These are phyloP conservation scores for Quadriops clusia DNA, from an alignment of 2,888 invertebrate genomes.

Conservation along the genomic window DNA sequence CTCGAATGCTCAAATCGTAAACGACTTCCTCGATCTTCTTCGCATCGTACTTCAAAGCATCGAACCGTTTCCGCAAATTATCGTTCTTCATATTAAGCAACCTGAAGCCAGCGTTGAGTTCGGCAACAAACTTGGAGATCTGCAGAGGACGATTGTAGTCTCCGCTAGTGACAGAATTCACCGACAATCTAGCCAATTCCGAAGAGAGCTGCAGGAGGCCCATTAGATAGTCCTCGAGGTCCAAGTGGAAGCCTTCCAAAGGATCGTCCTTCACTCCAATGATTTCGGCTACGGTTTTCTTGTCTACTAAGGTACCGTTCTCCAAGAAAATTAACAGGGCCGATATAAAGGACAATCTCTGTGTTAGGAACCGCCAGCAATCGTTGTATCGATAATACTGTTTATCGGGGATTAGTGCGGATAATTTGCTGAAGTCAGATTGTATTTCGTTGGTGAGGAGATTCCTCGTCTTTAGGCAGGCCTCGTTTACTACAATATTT, in stretches of 20 bases:
- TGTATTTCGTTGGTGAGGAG: slow-evolving; percentile 42
- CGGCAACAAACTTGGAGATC: slow-evolving; percentile 75
- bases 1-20: slow-evolving; percentile 75
- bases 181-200: slow-evolving; percentile 74
- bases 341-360: slow-evolving; percentile 65
- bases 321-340: slow-evolving; percentile 73
- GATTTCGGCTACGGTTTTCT: slow-evolving; percentile 63
- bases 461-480: slow-evolving; percentile 53
- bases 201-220: slow-evolving; percentile 73
- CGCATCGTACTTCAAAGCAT: slow-evolving; percentile 81
- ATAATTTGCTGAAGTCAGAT: slow-evolving; percentile 51
- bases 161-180: slow-evolving; percentile 76
- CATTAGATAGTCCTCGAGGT: slow-evolving; percentile 81
- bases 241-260: slow-evolving; percentile 74
- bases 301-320: slow-evolving; percentile 58
- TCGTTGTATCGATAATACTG: slow-evolving; percentile 84
- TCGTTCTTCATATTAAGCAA: slow-evolving; percentile 86
- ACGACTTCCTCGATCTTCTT: slow-evolving; percentile 91
- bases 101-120: slow-evolving; percentile 81
- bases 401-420: slow-evolving; percentile 54
- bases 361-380: slow-evolving; percentile 76
- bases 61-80: slow-evolving; percentile 71
- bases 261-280: slow-evolving; percentile 63
- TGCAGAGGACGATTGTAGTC: slow-evolving; percentile 70
- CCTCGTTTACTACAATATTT: slow-evolving; percentile 46